Base-by-base conservation (phyloP, 1,140 invertebrate species). In the Triops cancriformis region DNA sequence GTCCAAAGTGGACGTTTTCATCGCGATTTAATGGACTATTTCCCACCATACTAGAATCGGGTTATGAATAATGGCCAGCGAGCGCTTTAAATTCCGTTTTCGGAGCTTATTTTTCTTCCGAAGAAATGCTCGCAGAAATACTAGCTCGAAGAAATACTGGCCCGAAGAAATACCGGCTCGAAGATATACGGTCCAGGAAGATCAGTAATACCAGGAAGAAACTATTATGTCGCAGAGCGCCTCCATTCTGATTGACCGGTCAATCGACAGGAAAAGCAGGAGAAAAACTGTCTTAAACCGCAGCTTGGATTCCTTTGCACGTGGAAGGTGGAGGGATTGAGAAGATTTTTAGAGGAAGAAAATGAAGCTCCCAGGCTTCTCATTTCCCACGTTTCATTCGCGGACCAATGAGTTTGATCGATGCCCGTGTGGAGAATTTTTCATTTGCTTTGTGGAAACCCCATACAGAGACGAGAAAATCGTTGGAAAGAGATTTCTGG, bases 361-460 rank as follows among this genome's bases (percentile, higher is more conserved):
- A 64, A 64, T 64, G 51, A 64, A 64, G 51, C 51, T 37, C 31
- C 51, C 18, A 23, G 23, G 51, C 51, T 64, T 64, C 51, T 64
- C 9, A 64, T 64, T 64, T 64, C 7, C 51, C n/a, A 64, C 51
- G 51, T 64, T 64, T 64, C 51, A 64, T 64, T 64, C n/a, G 10
- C 51, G 51, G 51, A 64, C 51, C 51, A 64, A 64, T 64, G 51
- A 64, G 51, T 64, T 64, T 64, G 51, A 64, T 64, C 51, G 51
- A 64, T 64, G 51, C 51, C 1, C 14, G 51, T 64, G 51, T 64
- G 14, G 51, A 2, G 51, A 64, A 64, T 64, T 23, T 64, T 64
- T 64, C 51, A 64, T 64, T 64, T 64, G 14, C 51, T 23, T 9
- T 23, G 10, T 18, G 23, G 51, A 23, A 23, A 64, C 14, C 31